phyloP scores from a whole-genome alignment of 2,888 invertebrate genomes.

The Sphaeridia pumilis region DNA sequence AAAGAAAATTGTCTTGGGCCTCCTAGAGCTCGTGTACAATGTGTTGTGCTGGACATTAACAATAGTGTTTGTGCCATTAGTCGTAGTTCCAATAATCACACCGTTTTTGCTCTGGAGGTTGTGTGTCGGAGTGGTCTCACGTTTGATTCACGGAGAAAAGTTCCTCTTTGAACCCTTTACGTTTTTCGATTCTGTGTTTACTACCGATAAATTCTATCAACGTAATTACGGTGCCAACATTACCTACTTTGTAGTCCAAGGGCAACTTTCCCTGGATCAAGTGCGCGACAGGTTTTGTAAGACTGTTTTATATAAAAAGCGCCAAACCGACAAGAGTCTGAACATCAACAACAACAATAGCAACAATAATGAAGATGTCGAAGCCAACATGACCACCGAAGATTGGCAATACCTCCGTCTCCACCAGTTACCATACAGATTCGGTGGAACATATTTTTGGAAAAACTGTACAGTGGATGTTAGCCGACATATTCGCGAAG shows the following conservation, averaged over 20 bases:
- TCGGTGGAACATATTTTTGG: slow-evolving; percentile 24
- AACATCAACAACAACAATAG: background rate
- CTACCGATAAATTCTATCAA: slow-evolving; percentile 20
- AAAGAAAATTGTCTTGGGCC: too few relatives aligned
- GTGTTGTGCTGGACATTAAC: background rate
- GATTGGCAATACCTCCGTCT: slow-evolving; percentile 7
- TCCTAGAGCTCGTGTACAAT: background rate
- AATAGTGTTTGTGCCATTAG: background rate
- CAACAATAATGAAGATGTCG: background rate
- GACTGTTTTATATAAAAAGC: slow-evolving; percentile 1
- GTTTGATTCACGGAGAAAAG: background rate
- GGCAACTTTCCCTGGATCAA: slow-evolving; percentile 4
- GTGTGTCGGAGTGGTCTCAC: background rate
- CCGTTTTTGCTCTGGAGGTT: slow-evolving; percentile 4
- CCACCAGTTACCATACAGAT: slow-evolving; percentile 12
- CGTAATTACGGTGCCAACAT: slow-evolving; percentile 20
- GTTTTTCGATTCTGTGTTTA: slow-evolving; percentile 26
- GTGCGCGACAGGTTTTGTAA: slow-evolving; percentile 1
- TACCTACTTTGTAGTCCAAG: slow-evolving; percentile 16
- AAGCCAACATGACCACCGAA: too few relatives aligned
- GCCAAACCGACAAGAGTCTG: background rate
- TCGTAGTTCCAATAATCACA: background rate
- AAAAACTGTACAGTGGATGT: slow-evolving; percentile 12
- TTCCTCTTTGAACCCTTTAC: slow-evolving; percentile 12
- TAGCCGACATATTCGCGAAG: slow-evolving; percentile 6